These are phyloP conservation scores for Ammodytes marinus DNA, from an alignment of 2,113 vertebrate genomes.

Conservation along the genomic window DNA sequence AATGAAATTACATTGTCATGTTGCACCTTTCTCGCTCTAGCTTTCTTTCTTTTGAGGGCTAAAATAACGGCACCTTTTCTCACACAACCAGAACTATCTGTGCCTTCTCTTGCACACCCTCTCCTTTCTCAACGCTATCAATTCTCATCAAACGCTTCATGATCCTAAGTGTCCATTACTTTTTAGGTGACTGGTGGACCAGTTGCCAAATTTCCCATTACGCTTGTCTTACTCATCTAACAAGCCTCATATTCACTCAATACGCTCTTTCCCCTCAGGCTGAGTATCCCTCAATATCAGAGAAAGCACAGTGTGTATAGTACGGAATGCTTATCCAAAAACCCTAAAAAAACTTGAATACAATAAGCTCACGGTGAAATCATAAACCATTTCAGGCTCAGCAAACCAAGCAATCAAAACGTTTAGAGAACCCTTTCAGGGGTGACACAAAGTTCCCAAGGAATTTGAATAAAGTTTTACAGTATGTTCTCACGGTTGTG, in stretches of 20 bases:
- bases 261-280: conserved; percentile 23
- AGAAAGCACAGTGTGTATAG: not conserved
- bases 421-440: conserved; percentile 36
- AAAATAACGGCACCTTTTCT: conserved; percentile 1
- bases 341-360: conserved; percentile 27
- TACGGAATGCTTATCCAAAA: conserved; percentile 27
- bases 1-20: not conserved
- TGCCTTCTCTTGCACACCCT: not conserved
- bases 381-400: conserved; percentile 49
- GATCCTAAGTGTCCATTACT: conserved; percentile 48
- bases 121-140: not conserved
- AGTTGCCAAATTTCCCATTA: conserved; percentile 28
- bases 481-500: conserved; percentile 39
- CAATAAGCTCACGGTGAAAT: conserved; percentile 42
- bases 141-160: conserved; percentile 1
- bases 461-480: conserved; percentile 57
- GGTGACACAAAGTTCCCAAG: conserved; percentile 51
- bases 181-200: conserved; percentile 39
- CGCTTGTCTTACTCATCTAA: conserved; percentile 25
- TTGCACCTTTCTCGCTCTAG: not conserved
- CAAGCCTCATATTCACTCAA: conserved; percentile 6
- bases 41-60: not conserved
- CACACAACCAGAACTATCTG: not conserved
- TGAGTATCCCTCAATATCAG: conserved; percentile 27
- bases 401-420: conserved; percentile 40